Evolutionary conservation across 1,140 invertebrate genomes (phyloP).

Genomic region (Pogonomyrmex barbatus): DNA sequence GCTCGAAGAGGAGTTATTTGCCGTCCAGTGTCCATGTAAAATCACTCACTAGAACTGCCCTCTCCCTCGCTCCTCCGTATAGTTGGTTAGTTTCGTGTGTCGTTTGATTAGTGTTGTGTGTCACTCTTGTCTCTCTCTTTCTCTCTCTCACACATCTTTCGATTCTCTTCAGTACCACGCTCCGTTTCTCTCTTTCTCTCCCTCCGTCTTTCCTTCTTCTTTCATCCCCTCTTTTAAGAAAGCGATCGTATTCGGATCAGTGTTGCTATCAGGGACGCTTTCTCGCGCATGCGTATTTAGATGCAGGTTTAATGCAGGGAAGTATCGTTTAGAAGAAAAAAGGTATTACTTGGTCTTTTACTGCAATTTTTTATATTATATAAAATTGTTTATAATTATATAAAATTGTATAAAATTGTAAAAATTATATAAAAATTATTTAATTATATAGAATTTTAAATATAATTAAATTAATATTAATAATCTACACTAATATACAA

Average conservation of each 20-base stretch:
- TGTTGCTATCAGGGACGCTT: too few species aligned
- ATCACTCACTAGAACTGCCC: constrained; percentile 72
- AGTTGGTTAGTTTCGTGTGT: constrained; percentile 79
- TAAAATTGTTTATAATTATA: too few species aligned
- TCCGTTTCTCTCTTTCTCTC: not conserved
- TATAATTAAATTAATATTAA: too few species aligned
- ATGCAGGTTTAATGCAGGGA: too few species aligned
- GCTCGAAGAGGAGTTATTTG: constrained; percentile 65
- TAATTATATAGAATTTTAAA: too few species aligned
- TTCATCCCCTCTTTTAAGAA: not conserved
- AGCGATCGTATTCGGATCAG: constrained; percentile 35
- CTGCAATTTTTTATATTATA: too few species aligned
- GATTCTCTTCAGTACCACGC: not conserved
- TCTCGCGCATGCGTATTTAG: too few species aligned
- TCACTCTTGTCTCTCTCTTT: constrained; percentile 15
- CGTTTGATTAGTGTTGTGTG: constrained; percentile 70
- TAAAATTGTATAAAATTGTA: too few species aligned
- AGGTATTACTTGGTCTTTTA: too few species aligned
- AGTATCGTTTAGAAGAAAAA: too few species aligned
- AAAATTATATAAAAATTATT: too few species aligned
- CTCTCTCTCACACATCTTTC: constrained; percentile 15
- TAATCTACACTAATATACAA: too few species aligned
- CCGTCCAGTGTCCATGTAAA: constrained; percentile 77
- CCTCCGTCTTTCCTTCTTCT: not conserved
- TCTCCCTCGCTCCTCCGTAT: constrained; percentile 64